Conservation (phyloP, 2,113 vertebrate species). For the Carassius auratus region DNA sequence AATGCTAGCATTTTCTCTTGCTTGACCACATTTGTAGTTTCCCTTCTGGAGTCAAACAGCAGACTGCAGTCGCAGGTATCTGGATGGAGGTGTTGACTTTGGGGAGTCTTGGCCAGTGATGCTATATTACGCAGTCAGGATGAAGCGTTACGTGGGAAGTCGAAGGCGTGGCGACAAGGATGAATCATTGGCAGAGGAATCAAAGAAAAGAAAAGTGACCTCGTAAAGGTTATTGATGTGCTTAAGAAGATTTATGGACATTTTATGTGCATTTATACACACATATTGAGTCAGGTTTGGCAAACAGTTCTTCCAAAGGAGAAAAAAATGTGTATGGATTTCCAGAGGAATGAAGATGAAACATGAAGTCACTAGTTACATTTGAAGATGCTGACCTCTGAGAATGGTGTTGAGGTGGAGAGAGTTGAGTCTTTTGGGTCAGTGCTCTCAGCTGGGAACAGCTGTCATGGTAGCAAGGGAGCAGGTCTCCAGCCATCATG, state of each 20-base stretch:
- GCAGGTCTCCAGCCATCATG: conserved; percentile 69
- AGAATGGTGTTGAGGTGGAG: neutral
- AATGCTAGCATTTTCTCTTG: conserved; percentile 14
- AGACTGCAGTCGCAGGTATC: conserved; percentile 65
- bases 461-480: conserved; percentile 65
- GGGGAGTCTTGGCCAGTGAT: conserved; percentile 62
- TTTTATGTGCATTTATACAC: neutral
- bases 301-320: neutral
- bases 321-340: neutral
- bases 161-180: conserved; percentile 18
- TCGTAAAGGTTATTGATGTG: conserved; percentile 6
- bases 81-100: conserved; percentile 55
- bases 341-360: neutral
- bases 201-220: conserved; percentile 13
- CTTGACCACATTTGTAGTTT: conserved; percentile 13
- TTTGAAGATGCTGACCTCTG: neutral
- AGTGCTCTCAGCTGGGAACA: neutral
- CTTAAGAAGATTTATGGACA: conserved; percentile 26
- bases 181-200: conserved; percentile 21
- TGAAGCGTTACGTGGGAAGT: conserved; percentile 41
- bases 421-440: neutral
- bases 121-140: conserved; percentile 44
- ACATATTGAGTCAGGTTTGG: neutral
- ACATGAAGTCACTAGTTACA: neutral
- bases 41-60: conserved; percentile 47